A percentile compares a stretch with the other conserved stretches of the same genome.
Evolutionary conservation across 2,797 vertebrate species (phyloP).

Genomic region (Centroberyx gerrardi): DNA sequence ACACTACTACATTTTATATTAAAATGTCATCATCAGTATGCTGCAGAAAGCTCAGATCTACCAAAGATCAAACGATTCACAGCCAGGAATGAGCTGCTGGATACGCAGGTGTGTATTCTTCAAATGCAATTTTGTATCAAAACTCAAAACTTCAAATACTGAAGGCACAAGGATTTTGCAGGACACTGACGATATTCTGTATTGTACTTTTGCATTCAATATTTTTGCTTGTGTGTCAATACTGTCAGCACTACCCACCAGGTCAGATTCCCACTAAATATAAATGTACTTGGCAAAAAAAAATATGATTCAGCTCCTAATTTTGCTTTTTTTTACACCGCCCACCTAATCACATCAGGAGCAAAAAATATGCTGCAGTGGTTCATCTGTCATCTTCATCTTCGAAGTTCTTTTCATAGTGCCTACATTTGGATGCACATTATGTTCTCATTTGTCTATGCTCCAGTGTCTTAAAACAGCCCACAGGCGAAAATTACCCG

Average conservation of each 20-base stretch:
- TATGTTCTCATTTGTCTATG: conserved; percentile 49
- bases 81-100: too few relatives aligned
- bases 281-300: conserved; percentile 24
- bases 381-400: conserved; percentile 43
- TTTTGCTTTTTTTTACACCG: conserved; percentile 36
- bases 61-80: too few relatives aligned
- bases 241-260: not conserved
- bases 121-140: too few relatives aligned
- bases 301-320: conserved; percentile 29
- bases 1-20: too few relatives aligned
- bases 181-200: too few relatives aligned
- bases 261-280: conserved; percentile 31
- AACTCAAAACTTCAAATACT: too few relatives aligned
- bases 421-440: conserved; percentile 55
- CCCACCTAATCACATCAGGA: conserved; percentile 53
- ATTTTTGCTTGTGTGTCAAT: not conserved
- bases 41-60: too few relatives aligned
- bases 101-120: too few relatives aligned
- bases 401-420: conserved; percentile 42
- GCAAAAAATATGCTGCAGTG: conserved; percentile 31
- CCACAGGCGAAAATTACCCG: conserved; percentile 59
- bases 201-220: not conserved
- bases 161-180: too few relatives aligned
- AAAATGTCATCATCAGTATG: too few relatives aligned
- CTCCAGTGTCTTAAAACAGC: conserved; percentile 50